A percentile compares a stretch with the other conserved stretches of the same genome.
These are phyloP conservation scores for Stictocephala bisonia DNA, from an alignment of 2,888 invertebrate genomes.

Conservation along the genomic window DNA sequence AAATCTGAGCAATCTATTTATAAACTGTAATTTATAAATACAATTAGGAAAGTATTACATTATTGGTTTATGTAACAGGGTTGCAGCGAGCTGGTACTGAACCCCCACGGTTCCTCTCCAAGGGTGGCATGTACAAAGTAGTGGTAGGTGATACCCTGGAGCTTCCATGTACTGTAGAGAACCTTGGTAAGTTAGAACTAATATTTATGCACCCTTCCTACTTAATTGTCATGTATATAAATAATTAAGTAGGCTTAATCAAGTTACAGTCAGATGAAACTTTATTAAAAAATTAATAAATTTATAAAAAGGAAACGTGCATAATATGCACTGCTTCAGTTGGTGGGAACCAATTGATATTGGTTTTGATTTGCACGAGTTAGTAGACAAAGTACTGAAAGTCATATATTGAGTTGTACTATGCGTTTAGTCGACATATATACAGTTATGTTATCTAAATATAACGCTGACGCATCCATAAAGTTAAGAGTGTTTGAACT, in stretches of 20 bases:
- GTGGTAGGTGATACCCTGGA: conserved; percentile 28
- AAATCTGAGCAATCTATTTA: no score
- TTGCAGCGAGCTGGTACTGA: conserved; percentile 16
- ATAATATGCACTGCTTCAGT: no score
- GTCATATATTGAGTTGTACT: no score
- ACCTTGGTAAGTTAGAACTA: conserved; percentile 24
- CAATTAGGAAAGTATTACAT: no score
- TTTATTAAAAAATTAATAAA: background rate
- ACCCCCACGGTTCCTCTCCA: conserved; percentile 10
- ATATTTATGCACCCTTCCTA: background rate
- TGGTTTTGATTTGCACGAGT: no score
- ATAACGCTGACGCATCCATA: no score
- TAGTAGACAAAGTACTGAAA: no score
- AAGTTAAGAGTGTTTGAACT: no score
- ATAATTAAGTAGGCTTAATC: background rate
- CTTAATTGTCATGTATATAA: background rate
- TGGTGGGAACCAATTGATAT: no score
- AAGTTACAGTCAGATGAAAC: background rate
- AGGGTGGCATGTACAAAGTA: conserved; percentile 10
- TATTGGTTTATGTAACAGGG: conserved; percentile 12
- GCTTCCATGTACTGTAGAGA: conserved; percentile 24
- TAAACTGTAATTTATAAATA: no score
- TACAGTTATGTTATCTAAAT: no score
- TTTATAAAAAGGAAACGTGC: background rate
- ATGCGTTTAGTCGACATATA: no score